Evolutionary conservation across 2,113 vertebrate genomes (phyloP).

Genomic region (Gyps fulvus): DNA sequence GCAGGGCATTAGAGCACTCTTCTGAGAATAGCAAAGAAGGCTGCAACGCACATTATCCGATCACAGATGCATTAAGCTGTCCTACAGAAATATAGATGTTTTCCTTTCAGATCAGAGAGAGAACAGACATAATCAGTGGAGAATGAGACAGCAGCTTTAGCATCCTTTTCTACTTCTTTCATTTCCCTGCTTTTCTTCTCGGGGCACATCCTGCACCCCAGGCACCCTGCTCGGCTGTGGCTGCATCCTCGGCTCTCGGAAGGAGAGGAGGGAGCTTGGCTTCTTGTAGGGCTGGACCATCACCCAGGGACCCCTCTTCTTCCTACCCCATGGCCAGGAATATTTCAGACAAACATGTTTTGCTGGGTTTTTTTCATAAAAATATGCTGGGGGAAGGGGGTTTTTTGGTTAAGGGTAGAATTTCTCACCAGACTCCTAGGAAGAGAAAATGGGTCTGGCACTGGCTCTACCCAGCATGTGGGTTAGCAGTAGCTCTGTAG

Average conservation of each 20-base stretch:
- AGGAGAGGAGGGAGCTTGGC: neutral
- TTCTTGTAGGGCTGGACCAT: neutral
- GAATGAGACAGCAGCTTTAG: slow-evolving; percentile 19
- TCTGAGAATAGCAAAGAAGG: slow-evolving; percentile 42
- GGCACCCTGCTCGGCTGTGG: neutral
- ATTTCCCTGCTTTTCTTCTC: neutral
- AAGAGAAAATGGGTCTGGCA: neutral
- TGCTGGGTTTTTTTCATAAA: neutral
- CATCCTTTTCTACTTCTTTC: neutral
- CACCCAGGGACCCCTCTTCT: neutral
- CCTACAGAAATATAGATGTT: slow-evolving; percentile 16
- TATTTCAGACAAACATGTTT: neutral
- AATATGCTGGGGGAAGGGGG: accelerated
- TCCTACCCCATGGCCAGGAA: neutral
- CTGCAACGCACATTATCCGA: neutral
- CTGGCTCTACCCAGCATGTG: neutral
- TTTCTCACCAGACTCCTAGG: neutral
- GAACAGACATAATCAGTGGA: neutral
- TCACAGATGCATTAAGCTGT: slow-evolving; percentile 21
- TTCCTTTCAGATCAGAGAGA: neutral
- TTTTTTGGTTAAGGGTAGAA: neutral
- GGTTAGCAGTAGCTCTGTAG: neutral
- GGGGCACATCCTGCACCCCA: neutral
- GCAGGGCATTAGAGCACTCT: slow-evolving; percentile 44
- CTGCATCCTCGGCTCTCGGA: neutral